Percentiles rank a stretch among this genome's conserved stretches.
These are phyloP conservation scores for Leptoclinus maculatus DNA, from an alignment of 2,797 vertebrate genomes.

Conservation along the genomic window DNA sequence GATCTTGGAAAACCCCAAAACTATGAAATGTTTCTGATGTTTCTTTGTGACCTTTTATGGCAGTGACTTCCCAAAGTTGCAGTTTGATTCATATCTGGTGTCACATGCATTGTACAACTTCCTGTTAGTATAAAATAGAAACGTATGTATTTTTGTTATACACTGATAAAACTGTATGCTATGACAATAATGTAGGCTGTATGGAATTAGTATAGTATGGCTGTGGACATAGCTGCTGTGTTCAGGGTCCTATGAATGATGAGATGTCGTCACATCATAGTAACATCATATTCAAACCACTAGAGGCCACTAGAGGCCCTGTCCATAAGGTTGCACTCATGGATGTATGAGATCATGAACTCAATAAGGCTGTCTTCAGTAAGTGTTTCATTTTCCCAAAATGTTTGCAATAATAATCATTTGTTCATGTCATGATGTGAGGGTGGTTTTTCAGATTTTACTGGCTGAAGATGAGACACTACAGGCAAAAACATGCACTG, in stretches of 20 bases:
- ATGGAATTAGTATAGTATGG: background rate
- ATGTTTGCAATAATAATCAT: background rate
- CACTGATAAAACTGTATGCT: background rate
- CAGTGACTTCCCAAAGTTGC: background rate
- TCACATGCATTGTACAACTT: background rate
- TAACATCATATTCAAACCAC: conserved; percentile 54
- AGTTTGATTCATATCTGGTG: background rate
- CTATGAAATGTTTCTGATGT: background rate
- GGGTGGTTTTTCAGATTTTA: conserved; percentile 2
- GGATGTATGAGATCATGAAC: background rate
- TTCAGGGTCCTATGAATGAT: background rate
- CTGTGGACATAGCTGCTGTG: conserved; percentile 3
- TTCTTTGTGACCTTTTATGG: background rate
- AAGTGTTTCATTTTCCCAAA: conserved; percentile 10
- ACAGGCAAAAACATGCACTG: background rate
- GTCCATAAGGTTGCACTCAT: conserved; percentile 28
- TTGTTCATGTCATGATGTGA: background rate
- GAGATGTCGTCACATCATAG: conserved; percentile 5
- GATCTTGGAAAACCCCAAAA: background rate
- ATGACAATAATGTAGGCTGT: background rate
- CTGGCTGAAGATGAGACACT: background rate
- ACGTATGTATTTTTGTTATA: background rate
- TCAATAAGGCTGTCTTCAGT: background rate
- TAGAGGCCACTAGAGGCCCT: conserved; percentile 80
- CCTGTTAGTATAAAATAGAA: background rate